Evolutionary conservation across 2,888 invertebrate species (phyloP).

Genomic region (Formica aserva): DNA sequence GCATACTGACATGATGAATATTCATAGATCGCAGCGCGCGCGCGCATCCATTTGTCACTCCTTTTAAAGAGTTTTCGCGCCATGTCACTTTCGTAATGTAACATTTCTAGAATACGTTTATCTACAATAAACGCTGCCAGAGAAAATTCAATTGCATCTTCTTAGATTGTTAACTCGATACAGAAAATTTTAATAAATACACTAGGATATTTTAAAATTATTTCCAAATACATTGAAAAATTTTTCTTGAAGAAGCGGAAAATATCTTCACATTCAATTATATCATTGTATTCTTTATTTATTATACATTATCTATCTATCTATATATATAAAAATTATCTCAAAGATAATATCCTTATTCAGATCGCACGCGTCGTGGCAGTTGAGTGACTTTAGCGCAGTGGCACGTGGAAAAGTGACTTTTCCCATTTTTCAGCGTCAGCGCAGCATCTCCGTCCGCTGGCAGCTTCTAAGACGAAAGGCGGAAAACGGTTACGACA

Average conservation of each 20-base stretch:
- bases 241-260: background rate
- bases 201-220: background rate
- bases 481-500: constrained; percentile 43
- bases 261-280: background rate
- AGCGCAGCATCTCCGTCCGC: constrained; percentile 21
- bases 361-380: constrained; percentile 7
- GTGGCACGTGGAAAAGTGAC: constrained; percentile 44
- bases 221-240: background rate
- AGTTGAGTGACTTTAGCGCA: background rate
- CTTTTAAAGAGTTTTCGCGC: constrained; percentile 45
- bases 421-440: constrained; percentile 56
- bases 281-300: background rate
- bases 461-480: constrained; percentile 32
- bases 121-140: constrained; percentile 1
- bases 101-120: constrained; percentile 34
- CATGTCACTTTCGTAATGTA: constrained; percentile 41
- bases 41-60: constrained; percentile 51
- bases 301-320: background rate
- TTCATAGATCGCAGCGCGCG: constrained; percentile 39
- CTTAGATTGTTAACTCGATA: constrained; percentile 9
- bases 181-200: background rate
- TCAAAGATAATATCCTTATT: constrained; percentile 10
- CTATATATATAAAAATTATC: constrained; percentile 15
- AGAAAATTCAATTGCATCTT: constrained; percentile 40
- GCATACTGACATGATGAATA: constrained; percentile 50